Base-by-base conservation (phyloP, 2,888 invertebrate genomes). In the Andrena hattorfiana region DNA sequence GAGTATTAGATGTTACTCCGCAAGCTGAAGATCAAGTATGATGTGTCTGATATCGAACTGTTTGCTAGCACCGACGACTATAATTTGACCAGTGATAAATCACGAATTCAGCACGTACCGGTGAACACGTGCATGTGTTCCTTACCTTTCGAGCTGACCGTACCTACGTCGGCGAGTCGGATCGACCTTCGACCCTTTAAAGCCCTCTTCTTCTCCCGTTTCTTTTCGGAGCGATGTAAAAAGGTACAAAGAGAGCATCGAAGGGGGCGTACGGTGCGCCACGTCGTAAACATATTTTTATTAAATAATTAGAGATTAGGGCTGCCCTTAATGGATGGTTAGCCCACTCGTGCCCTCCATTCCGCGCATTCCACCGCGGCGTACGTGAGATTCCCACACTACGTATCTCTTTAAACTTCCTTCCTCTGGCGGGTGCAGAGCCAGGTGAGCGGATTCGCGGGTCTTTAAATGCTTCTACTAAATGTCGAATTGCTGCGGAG, bases 251-350 rank as follows among this genome's bases (percentile, higher is more conserved):
- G 89, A 76, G 48, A 79, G 85, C 87, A 77, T 81, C 87, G 78
- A 88, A 91, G 90, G 91, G 89, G 92, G 92, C 93, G 93, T 92
- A 91, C 91, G 89, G 90, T 92, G 92, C 92, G 93, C 94, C 93
- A 94, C 94, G 93, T 93, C 93, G 93, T 94, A 94, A 94, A 94
- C 93, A 93, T 93, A 93, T 93, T 94, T 94, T 94, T 94, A 94
- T 94, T 94, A 94, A 94, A 94, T 94, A 94, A 94, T 94, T 94
- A 94, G 94, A 93, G 94, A 93, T 93, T 94, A 91, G 92, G 90
- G 92, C 88, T 91, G 89, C 81, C 83, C 89, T 91, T 93, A 93
- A 93, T 93, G 91, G 93, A 83, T 91, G 93, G 93, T 93, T 93
- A 91, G 93, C 90, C 89, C 80, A 89, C 91, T 91, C 93, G 93